Percentiles rank a stretch among this genome's conserved stretches.
These are phyloP conservation scores for Teleogryllus oceanicus DNA, from an alignment of 2,888 invertebrate species.

Conservation along the genomic window DNA sequence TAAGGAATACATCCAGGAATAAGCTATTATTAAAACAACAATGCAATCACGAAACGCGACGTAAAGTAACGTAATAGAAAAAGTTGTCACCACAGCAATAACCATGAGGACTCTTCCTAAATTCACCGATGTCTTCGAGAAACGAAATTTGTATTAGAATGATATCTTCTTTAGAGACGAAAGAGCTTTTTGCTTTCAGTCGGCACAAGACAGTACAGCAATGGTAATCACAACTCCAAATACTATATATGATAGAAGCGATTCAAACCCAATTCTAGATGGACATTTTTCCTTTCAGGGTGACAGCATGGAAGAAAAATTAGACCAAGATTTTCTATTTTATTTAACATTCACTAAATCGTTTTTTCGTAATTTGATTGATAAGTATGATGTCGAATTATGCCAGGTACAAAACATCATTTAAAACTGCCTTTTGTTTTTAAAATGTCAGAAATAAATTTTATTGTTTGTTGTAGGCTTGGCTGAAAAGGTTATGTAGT, in stretches of 20 bases:
- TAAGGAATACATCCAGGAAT: neutral
- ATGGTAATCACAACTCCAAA: neutral
- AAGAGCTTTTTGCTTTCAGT: neutral
- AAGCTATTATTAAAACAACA: neutral
- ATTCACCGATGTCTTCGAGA: neutral
- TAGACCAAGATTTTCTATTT: slow-evolving; percentile 50
- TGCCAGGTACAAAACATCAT: slow-evolving; percentile 18
- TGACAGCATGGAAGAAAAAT: slow-evolving; percentile 21
- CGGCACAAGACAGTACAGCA: neutral
- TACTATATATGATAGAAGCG: too few relatives aligned
- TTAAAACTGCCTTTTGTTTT: neutral
- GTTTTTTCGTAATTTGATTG: slow-evolving; percentile 41
- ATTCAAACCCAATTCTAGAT: too few relatives aligned
- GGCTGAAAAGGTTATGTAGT: slow-evolving; percentile 49
- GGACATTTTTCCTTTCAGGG: neutral
- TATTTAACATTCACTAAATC: slow-evolving; percentile 48
- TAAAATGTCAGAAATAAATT: too few relatives aligned
- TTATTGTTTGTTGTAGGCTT: slow-evolving; percentile 40
- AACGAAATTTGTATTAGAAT: neutral
- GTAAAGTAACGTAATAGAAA: neutral
- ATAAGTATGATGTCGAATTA: slow-evolving; percentile 41
- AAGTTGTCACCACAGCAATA: neutral
- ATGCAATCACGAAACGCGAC: neutral
- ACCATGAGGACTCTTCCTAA: neutral
- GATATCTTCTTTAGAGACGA: neutral